Percentiles rank a stretch among this genome's conserved stretches.
These are phyloP conservation scores for Drosophila prolongata DNA, from an alignment of 2,888 invertebrate genomes.

Conservation along the genomic window DNA sequence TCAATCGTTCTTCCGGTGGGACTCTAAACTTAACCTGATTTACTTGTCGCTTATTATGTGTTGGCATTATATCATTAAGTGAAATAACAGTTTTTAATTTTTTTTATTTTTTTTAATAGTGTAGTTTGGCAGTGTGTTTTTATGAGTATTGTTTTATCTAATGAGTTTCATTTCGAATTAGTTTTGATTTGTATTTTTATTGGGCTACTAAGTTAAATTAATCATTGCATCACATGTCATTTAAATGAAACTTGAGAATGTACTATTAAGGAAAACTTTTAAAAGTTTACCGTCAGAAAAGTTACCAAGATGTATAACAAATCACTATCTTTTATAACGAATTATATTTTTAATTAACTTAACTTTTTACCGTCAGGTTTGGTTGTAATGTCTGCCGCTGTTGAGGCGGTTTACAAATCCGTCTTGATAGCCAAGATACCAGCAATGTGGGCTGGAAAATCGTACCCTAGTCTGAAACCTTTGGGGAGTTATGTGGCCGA, in stretches of 20 bases:
- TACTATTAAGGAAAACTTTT: no score
- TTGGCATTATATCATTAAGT: constrained; percentile 14
- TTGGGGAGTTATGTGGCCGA: constrained; percentile 94
- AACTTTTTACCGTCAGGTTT: constrained; percentile 87
- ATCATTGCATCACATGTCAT: no score
- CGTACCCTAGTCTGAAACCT: constrained; percentile 96
- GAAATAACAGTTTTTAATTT: neutral
- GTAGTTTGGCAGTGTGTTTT: constrained; percentile 23
- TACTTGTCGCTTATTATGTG: neutral
- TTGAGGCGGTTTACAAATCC: constrained; percentile 93
- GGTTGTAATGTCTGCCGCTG: constrained; percentile 93
- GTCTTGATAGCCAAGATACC: constrained; percentile 94
- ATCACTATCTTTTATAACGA: no score
- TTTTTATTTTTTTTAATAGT: constrained; percentile 33
- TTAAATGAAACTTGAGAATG: no score
- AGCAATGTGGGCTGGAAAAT: constrained; percentile 92
- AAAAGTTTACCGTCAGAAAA: no score
- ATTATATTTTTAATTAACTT: neutral
- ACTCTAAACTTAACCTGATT: neutral
- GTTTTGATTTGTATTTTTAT: neutral
- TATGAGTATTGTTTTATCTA: constrained; percentile 1
- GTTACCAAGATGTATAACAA: no score
- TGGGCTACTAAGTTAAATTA: constrained; percentile 26
- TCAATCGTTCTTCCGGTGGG: neutral
- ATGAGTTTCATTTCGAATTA: constrained; percentile 8